A percentile compares a stretch with the other conserved stretches of the same genome.
These are phyloP conservation scores for Heliconius charithonia DNA, from an alignment of 2,888 invertebrate genomes.

Conservation along the genomic window DNA sequence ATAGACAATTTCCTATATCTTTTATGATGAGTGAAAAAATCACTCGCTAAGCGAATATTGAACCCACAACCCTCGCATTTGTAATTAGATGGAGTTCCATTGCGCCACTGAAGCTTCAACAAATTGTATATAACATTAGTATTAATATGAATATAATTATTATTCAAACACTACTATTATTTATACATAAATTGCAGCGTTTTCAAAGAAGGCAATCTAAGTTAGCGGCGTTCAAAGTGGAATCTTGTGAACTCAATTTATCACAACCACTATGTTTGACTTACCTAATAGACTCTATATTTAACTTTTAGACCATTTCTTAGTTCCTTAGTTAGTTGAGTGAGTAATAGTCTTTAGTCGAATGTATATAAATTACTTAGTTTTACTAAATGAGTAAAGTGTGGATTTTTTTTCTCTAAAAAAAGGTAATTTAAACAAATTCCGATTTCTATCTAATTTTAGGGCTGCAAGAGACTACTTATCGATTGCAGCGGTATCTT, in stretches of 20 bases:
- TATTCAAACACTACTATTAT: neutral
- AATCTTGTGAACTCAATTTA: slow-evolving; percentile 37
- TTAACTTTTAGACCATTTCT: slow-evolving; percentile 31
- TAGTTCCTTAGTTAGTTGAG: neutral
- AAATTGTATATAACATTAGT: neutral
- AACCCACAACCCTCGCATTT: neutral
- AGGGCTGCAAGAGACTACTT: no score
- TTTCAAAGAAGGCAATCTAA: slow-evolving; percentile 36
- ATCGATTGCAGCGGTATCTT: no score
- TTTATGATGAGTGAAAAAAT: no score
- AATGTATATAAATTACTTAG: neutral
- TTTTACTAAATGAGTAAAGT: neutral
- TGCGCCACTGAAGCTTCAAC: neutral
- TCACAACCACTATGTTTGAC: slow-evolving; percentile 32
- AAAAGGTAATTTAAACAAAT: no score
- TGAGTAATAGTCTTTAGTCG: neutral
- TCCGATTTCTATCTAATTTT: no score
- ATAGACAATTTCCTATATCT: no score
- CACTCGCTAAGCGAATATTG: neutral
- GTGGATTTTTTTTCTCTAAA: no score
- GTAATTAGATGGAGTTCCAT: neutral
- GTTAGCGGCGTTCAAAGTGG: slow-evolving; percentile 30
- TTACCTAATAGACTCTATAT: slow-evolving; percentile 26
- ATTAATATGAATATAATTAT: neutral
- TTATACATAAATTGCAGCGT: slow-evolving; percentile 9